A percentile compares a stretch with the other conserved stretches of the same genome.
phyloP scores from a whole-genome alignment of 2,888 invertebrate genomes.

The Rugalucina vietnamica region DNA sequence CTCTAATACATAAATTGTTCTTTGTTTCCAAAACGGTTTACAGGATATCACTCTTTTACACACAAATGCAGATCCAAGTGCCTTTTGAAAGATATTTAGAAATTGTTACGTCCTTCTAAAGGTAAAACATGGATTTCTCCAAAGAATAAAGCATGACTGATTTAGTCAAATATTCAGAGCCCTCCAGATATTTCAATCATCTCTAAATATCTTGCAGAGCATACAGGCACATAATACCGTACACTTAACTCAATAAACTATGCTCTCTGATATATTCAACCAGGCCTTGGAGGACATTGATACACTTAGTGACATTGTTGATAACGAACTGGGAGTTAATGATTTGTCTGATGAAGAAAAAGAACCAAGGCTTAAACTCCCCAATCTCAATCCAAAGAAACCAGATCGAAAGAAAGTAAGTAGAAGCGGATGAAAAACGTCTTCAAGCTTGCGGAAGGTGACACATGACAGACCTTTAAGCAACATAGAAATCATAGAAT shows the following conservation, averaged over 20 bases:
- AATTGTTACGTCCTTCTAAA: neutral
- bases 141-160: too few species aligned
- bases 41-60: too few species aligned
- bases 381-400: conserved; percentile 53
- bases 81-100: neutral
- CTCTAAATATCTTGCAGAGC: conserved; percentile 25
- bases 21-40: too few species aligned
- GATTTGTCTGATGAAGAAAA: conserved; percentile 59
- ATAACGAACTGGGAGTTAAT: conserved; percentile 60
- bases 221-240: conserved; percentile 23
- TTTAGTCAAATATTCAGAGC: too few species aligned
- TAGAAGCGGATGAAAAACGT: neutral
- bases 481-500: neutral
- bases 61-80: too few species aligned
- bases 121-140: conserved; percentile 3
- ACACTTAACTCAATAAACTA: neutral
- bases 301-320: conserved; percentile 62
- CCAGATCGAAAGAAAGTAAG: conserved; percentile 57
- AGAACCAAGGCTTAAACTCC: conserved; percentile 59
- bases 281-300: conserved; percentile 61
- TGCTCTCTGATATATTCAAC: neutral
- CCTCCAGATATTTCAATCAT: neutral
- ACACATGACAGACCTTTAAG: neutral
- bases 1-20: too few species aligned
- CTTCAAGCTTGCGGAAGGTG: neutral